Percentiles rank a stretch among this genome's conserved stretches.
These are phyloP conservation scores for Pelvicachromis taeniatus DNA, from an alignment of 2,113 vertebrate genomes.

Conservation along the genomic window DNA sequence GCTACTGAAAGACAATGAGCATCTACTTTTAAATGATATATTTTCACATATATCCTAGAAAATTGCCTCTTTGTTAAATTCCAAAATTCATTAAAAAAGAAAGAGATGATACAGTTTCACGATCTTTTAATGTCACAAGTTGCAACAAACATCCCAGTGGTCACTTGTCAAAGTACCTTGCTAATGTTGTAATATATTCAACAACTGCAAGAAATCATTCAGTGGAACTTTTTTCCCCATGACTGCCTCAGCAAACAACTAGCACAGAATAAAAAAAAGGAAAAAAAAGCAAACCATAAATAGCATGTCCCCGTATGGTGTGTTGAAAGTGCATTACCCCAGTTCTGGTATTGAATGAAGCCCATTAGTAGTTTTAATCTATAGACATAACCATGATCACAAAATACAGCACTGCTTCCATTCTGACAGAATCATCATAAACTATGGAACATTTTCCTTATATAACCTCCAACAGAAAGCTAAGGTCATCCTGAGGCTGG, in stretches of 20 bases:
- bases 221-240: background rate
- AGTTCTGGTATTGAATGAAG: slow-evolving; percentile 47
- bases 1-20: background rate
- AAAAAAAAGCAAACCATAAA: background rate
- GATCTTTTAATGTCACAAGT: background rate
- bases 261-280: background rate
- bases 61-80: background rate
- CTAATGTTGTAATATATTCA: background rate
- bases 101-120: background rate
- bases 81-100: background rate
- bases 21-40: background rate
- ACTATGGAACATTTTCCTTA: slow-evolving; percentile 26
- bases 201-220: background rate
- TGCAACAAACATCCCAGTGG: background rate
- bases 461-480: background rate
- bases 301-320: slow-evolving; percentile 1
- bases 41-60: background rate
- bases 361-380: slow-evolving; percentile 56
- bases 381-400: slow-evolving; percentile 42
- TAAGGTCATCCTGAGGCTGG: background rate
- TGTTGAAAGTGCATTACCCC: slow-evolving; percentile 49
- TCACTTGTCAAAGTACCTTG: background rate
- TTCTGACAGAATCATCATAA: slow-evolving; percentile 9
- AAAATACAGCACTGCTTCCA: slow-evolving; percentile 31
- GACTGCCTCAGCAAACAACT: background rate